phyloP scores from a whole-genome alignment of 2,797 vertebrate species.

The Sebastes melanostomus region DNA sequence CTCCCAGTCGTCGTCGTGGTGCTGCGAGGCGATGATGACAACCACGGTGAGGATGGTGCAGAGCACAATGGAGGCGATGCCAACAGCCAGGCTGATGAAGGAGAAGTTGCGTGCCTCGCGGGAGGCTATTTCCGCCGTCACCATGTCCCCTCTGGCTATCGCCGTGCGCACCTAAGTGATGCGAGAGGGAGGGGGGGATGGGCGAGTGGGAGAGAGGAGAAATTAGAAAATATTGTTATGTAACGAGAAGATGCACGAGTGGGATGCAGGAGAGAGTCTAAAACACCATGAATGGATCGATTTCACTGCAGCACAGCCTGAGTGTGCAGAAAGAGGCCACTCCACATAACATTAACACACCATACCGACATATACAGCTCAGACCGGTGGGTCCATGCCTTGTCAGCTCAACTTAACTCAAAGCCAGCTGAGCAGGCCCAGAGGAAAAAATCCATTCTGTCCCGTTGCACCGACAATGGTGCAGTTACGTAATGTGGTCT shows the following conservation, averaged over 20 bases:
- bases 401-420: slow-evolving; percentile 74
- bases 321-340: slow-evolving; percentile 54
- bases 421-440: slow-evolving; percentile 64
- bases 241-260: slow-evolving; percentile 58
- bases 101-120: slow-evolving; percentile 96
- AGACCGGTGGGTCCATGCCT: slow-evolving; percentile 54
- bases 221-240: slow-evolving; percentile 49
- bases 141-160: slow-evolving; percentile 92
- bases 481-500: slow-evolving; percentile 67
- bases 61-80: slow-evolving; percentile 94
- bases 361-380: slow-evolving; percentile 46
- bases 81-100: slow-evolving; percentile 95
- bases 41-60: slow-evolving; percentile 97
- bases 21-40: slow-evolving; percentile 95
- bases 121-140: slow-evolving; percentile 94
- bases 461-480: slow-evolving; percentile 64
- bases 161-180: slow-evolving; percentile 88
- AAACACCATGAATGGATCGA: slow-evolving; percentile 59
- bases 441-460: slow-evolving; percentile 73
- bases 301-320: slow-evolving; percentile 57
- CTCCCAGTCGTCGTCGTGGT: slow-evolving; percentile 95
- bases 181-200: neutral
- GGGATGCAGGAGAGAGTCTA: slow-evolving; percentile 43
- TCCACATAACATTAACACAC: slow-evolving; percentile 33
- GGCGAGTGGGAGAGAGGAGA: slow-evolving; percentile 23